These are phyloP conservation scores for Sterna hirundo DNA, from an alignment of 2,113 vertebrate genomes.

Conservation along the genomic window DNA sequence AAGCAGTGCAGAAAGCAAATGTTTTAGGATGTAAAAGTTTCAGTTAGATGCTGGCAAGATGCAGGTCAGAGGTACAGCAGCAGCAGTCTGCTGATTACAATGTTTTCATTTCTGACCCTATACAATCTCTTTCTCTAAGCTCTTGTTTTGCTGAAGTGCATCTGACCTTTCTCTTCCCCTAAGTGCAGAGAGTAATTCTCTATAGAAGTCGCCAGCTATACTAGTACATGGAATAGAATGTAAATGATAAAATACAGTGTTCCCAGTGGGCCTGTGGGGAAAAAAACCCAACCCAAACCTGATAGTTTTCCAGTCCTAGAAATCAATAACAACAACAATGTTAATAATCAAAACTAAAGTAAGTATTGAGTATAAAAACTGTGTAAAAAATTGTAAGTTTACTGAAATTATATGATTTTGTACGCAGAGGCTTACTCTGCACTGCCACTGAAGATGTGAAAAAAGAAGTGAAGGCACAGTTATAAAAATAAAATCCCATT, in stretches of 20 bases:
- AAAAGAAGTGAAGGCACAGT: background rate
- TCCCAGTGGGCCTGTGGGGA: background rate
- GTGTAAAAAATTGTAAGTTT: background rate
- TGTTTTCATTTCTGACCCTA: background rate
- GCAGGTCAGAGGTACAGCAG: background rate
- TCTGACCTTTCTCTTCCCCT: background rate
- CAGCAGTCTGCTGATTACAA: background rate
- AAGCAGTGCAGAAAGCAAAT: background rate
- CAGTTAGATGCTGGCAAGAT: background rate
- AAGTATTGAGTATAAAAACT: background rate
- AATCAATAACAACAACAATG: background rate
- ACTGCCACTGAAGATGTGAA: background rate
- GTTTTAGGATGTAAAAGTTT: background rate
- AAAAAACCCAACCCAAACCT: background rate
- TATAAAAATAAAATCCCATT: background rate
- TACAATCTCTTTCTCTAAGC: background rate
- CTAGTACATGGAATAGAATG: background rate
- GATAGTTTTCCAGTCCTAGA: background rate
- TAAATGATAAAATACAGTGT: background rate
- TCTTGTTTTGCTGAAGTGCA: background rate
- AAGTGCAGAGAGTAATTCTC: background rate
- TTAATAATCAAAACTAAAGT: background rate
- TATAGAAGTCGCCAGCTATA: background rate
- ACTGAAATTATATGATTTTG: background rate
- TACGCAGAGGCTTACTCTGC: background rate